Evolutionary conservation across 1,140 invertebrate genomes (phyloP).

Genomic region (Pogonognathellus flavescens): DNA sequence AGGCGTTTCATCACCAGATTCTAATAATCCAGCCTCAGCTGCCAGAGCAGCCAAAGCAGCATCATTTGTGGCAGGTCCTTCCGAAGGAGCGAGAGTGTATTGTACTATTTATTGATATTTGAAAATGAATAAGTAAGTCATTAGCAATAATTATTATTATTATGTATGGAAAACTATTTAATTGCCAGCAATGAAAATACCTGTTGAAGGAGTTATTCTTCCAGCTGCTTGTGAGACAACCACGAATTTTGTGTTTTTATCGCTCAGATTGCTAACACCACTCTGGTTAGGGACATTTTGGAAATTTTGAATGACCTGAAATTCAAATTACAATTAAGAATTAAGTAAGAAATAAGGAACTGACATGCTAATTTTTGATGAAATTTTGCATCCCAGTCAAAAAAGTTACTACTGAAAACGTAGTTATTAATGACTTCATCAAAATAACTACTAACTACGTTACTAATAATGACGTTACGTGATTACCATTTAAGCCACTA

Average conservation of each 20-base stretch:
- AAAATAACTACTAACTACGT: too few species aligned
- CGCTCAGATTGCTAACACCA: conserved; percentile 61
- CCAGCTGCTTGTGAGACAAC: neutral
- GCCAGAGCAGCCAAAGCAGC: conserved; percentile 77
- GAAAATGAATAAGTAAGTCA: neutral
- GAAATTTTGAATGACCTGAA: neutral
- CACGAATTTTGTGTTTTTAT: conserved; percentile 49
- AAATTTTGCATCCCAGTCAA: too few species aligned
- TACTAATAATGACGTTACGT: too few species aligned
- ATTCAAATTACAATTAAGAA: too few species aligned
- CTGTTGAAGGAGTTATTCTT: neutral
- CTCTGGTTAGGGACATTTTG: neutral
- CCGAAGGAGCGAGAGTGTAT: conserved; percentile 67
- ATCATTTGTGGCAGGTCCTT: conserved; percentile 77
- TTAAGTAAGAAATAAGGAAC: too few species aligned
- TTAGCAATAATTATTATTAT: too few species aligned
- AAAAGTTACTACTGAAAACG: too few species aligned
- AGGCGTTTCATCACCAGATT: conserved; percentile 69
- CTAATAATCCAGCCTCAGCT: conserved; percentile 77
- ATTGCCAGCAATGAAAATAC: neutral
- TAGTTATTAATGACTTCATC: too few species aligned
- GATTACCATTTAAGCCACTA: too few species aligned
- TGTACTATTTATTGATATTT: neutral
- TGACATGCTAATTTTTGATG: too few species aligned
- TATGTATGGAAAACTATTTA: too few species aligned